phyloP scores from a whole-genome alignment of 2,113 vertebrate species.

The Nannobrachium achirus region DNA sequence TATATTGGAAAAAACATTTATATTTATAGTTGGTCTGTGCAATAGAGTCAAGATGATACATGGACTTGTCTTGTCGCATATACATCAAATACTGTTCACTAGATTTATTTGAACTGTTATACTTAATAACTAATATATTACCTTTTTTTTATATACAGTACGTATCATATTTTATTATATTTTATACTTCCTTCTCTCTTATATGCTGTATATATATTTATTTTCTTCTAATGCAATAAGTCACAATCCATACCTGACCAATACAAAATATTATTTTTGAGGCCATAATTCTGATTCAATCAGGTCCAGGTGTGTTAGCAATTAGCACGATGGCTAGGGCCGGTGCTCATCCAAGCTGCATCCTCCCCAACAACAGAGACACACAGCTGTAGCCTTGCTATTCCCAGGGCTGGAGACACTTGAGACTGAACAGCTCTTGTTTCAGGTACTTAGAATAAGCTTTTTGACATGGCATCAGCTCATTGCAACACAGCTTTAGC shows the following conservation, averaged over 20 bases:
- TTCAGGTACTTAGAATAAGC: conserved; percentile 72
- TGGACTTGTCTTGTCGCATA: no score
- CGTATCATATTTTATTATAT: not conserved
- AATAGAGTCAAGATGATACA: not conserved
- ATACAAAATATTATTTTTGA: not conserved
- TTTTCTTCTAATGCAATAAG: no score
- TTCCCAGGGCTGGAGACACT: conserved; percentile 69
- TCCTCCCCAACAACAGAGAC: conserved; percentile 55
- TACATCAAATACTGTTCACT: no score
- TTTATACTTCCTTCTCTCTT: not conserved
- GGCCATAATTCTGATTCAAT: not conserved
- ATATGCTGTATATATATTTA: no score
- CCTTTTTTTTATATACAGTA: not conserved
- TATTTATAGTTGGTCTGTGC: no score
- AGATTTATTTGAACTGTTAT: no score
- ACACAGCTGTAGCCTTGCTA: conserved; percentile 66
- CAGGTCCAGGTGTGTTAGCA: not conserved
- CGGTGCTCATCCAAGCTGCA: not conserved
- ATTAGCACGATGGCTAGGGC: not conserved
- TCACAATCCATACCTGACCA: no score
- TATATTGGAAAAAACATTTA: conserved; percentile 2
- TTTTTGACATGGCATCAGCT: conserved; percentile 56
- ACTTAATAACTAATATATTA: no score
- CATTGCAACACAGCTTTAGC: conserved; percentile 15
- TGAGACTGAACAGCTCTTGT: conserved; percentile 60